Percentiles rank a stretch among this genome's conserved stretches.
Evolutionary conservation across 2,888 invertebrate species (phyloP).

Genomic region (Stratiomys singularior): DNA sequence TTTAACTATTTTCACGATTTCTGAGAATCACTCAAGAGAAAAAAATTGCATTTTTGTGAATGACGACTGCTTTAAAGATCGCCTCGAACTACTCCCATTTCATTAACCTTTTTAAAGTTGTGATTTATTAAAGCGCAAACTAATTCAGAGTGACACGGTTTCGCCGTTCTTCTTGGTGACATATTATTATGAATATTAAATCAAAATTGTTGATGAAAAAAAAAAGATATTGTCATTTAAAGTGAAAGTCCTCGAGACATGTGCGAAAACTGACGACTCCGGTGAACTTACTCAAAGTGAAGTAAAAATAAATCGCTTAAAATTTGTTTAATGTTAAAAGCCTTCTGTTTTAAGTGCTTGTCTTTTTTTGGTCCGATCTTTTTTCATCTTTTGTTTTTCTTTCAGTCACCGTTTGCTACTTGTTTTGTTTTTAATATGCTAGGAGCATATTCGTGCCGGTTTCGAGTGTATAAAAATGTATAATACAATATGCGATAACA

Average conservation of each 20-base stretch:
- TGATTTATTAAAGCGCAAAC: background rate
- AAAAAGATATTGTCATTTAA: constrained; percentile 15
- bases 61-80: background rate
- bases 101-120: background rate
- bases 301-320: constrained; percentile 10
- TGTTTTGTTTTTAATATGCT: constrained; percentile 30
- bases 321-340: constrained; percentile 29
- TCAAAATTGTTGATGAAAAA: background rate
- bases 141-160: constrained; percentile 15
- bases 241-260: constrained; percentile 26
- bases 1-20: background rate
- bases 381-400: background rate
- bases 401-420: background rate
- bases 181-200: background rate
- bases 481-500: background rate
- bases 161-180: background rate
- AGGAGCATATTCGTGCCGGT: constrained; percentile 19
- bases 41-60: too few species aligned
- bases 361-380: background rate
- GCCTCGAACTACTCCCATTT: background rate
- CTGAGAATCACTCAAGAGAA: too few species aligned
- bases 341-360: background rate
- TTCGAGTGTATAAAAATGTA: background rate
- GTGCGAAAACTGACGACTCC: background rate
- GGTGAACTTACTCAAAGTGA: background rate